phyloP scores from a whole-genome alignment of 1,140 invertebrate genomes.

The Aradophagus sp. region DNA sequence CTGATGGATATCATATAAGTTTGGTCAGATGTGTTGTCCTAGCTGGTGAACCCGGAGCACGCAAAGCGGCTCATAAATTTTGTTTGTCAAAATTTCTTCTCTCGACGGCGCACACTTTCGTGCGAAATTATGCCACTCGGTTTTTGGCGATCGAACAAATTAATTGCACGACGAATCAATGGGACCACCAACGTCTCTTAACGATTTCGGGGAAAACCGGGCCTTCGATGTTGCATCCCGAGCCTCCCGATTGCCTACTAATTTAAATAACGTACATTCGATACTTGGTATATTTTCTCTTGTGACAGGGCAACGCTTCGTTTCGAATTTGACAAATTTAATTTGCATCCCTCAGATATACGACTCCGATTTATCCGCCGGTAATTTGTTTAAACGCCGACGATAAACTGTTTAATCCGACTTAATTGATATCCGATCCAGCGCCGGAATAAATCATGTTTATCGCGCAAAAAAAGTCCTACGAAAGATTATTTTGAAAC shows the following conservation, averaged over 20 bases:
- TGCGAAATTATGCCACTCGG: conserved; percentile 14
- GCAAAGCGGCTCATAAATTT: conserved; percentile 51
- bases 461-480: background rate
- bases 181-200: conserved; percentile 30
- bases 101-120: conserved; percentile 17
- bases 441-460: too few relatives aligned
- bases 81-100: conserved; percentile 45
- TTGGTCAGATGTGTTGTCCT: conserved; percentile 38
- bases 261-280: too few relatives aligned
- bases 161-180: conserved; percentile 31
- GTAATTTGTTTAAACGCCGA: too few relatives aligned
- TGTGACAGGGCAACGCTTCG: too few relatives aligned
- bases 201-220: conserved; percentile 14
- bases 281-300: too few relatives aligned
- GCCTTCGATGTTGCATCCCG: too few relatives aligned
- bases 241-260: too few relatives aligned
- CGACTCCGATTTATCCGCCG: too few relatives aligned
- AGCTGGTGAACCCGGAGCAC: conserved; percentile 42
- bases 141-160: conserved; percentile 22
- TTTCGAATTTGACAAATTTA: too few relatives aligned
- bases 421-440: too few relatives aligned
- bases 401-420: too few relatives aligned
- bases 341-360: too few relatives aligned
- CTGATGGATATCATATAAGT: conserved; percentile 50
- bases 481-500: conserved; percentile 5